phyloP scores from a whole-genome alignment of 2,888 invertebrate species.

The Torymus auratus region DNA sequence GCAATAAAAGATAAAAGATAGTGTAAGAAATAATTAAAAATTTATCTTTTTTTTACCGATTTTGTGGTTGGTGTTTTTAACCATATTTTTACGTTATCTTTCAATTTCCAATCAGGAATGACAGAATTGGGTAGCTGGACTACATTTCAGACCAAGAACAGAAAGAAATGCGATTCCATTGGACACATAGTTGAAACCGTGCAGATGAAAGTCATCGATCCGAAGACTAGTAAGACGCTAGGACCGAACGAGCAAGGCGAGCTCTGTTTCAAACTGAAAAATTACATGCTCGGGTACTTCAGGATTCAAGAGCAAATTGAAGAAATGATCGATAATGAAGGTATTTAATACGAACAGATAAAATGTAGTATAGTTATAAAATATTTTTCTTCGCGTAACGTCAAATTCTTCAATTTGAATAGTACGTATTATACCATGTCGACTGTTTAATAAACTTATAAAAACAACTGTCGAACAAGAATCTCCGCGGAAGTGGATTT shows the following conservation, averaged over 20 bases:
- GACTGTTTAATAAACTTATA: no score
- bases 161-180: slow-evolving; percentile 62
- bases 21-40: no score
- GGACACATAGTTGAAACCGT: slow-evolving; percentile 59
- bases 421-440: no score
- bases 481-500: no score
- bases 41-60: no score
- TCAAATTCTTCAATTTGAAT: no score
- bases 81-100: no score
- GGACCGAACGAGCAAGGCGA: slow-evolving; percentile 65
- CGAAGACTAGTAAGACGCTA: slow-evolving; percentile 53
- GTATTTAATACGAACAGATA: slow-evolving; percentile 64
- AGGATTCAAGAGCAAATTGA: slow-evolving; percentile 78
- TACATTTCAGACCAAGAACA: not conserved
- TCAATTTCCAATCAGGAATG: not conserved
- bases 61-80: no score
- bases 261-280: slow-evolving; percentile 43
- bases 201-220: slow-evolving; percentile 64
- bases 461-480: no score
- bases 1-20: no score
- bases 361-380: not conserved
- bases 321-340: slow-evolving; percentile 74
- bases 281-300: slow-evolving; percentile 78
- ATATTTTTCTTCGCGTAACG: not conserved
- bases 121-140: not conserved